phyloP scores from a whole-genome alignment of 2,797 vertebrate species.

The Botia almorhae region DNA sequence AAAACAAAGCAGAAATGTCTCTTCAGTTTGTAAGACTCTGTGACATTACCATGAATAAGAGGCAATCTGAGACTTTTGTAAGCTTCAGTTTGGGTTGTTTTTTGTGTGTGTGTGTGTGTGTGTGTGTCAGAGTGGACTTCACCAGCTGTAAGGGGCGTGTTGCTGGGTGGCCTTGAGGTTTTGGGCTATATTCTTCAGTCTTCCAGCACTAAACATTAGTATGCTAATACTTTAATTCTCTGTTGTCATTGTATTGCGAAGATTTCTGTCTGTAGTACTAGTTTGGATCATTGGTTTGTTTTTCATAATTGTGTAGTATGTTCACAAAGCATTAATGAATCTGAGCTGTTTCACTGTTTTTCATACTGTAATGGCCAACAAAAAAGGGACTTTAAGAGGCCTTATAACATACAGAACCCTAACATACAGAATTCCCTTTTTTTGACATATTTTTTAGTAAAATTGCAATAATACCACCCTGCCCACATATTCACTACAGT shows the following conservation, averaged over 20 bases:
- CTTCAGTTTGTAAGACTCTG: constrained; percentile 85
- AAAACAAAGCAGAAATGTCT: constrained; percentile 78
- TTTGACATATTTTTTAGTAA: constrained; percentile 82
- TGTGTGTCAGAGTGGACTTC: constrained; percentile 80
- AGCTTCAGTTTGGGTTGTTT: constrained; percentile 79
- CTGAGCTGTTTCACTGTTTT: constrained; percentile 44
- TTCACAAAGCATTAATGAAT: not conserved
- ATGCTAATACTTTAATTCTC: not conserved
- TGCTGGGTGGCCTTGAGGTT: constrained; percentile 6
- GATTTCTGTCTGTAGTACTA: not conserved
- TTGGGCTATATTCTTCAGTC: constrained; percentile 23
- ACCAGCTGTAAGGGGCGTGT: constrained; percentile 69
- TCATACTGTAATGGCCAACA: constrained; percentile 65
- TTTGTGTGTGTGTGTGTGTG: constrained; percentile 61
- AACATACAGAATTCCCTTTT: constrained; percentile 82
- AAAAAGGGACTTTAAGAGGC: constrained; percentile 64
- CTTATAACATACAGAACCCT: constrained; percentile 72
- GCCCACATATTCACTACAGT: constrained; percentile 80
- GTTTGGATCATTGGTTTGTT: not conserved
- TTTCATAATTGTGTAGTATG: not conserved
- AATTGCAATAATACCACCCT: constrained; percentile 85
- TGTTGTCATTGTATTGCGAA: no score
- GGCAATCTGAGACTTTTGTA: constrained; percentile 96
- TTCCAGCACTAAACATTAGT: constrained; percentile 52
- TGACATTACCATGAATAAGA: constrained; percentile 74